phyloP scores from a whole-genome alignment of 2,888 invertebrate species.

The Chloroclystis v-ata region DNA sequence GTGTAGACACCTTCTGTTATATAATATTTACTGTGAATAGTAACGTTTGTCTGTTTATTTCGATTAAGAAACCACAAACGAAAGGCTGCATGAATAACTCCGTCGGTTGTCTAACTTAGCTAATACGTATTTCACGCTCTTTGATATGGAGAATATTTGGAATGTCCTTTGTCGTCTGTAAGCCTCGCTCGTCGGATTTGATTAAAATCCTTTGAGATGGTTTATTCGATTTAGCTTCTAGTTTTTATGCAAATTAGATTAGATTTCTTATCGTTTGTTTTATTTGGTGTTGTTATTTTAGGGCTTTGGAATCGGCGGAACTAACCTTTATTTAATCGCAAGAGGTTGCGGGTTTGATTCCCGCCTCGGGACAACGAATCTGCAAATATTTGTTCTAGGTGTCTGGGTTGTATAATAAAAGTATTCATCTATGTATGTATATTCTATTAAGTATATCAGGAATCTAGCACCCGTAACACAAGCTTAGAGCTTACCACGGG shows the following conservation, averaged over 20 bases:
- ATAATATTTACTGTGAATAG: no score
- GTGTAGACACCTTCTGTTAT: no score
- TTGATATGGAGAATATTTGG: background rate
- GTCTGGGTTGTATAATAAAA: no score
- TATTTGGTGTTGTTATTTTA: background rate
- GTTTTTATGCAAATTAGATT: background rate
- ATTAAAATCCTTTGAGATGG: slow-evolving; percentile 2
- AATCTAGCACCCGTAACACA: no score
- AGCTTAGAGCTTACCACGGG: no score
- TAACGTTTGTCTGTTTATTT: no score
- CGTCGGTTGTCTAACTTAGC: background rate
- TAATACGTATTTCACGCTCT: background rate
- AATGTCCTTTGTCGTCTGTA: background rate
- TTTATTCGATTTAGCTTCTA: background rate
- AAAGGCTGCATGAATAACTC: background rate
- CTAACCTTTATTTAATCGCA: no score
- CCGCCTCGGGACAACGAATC: background rate
- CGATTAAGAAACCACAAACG: no score
- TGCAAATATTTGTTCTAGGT: no score
- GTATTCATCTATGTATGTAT: no score
- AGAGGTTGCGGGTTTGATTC: background rate
- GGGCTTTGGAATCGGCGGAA: background rate
- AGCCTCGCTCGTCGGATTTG: background rate
- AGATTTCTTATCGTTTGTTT: background rate
- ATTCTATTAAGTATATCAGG: no score